Evolutionary conservation across 2,797 vertebrate species (phyloP).

Genomic region (Enteromius argenteus): DNA sequence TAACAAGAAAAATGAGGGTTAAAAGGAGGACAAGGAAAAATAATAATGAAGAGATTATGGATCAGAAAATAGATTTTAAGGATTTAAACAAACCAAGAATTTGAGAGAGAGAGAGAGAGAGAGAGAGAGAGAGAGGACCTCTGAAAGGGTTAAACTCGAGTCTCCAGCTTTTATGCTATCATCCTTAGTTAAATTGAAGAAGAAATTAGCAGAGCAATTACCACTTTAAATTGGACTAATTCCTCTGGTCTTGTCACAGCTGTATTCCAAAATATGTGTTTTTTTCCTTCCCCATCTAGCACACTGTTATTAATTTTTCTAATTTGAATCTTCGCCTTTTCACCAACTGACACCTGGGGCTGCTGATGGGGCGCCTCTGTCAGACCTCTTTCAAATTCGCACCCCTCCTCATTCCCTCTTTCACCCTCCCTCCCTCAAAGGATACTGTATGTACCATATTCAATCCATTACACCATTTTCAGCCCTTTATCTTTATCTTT

Average conservation of each 20-base stretch:
- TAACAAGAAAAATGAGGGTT: slow-evolving; percentile 9
- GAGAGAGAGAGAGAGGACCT: slow-evolving; percentile 48
- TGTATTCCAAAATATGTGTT: slow-evolving; percentile 74
- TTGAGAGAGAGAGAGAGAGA: slow-evolving; percentile 39
- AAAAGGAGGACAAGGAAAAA: slow-evolving; percentile 18
- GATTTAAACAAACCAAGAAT: slow-evolving; percentile 16
- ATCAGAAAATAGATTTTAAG: slow-evolving; percentile 35
- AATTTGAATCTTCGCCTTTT: slow-evolving; percentile 76
- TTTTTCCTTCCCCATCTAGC: slow-evolving; percentile 61
- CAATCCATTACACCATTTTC: slow-evolving; percentile 44
- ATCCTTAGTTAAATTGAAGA: slow-evolving; percentile 74
- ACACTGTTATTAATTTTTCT: slow-evolving; percentile 82
- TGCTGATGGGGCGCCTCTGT: slow-evolving; percentile 74
- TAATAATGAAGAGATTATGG: neutral
- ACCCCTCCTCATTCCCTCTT: slow-evolving; percentile 54
- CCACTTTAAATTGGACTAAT: slow-evolving; percentile 85
- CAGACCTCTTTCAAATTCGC: slow-evolving; percentile 74
- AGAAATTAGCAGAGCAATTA: slow-evolving; percentile 86
- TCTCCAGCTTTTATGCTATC: slow-evolving; percentile 78
- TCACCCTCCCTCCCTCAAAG: slow-evolving; percentile 45
- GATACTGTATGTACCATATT: slow-evolving; percentile 40
- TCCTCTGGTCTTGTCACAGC: slow-evolving; percentile 82
- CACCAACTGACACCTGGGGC: slow-evolving; percentile 79
- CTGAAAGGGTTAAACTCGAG: slow-evolving; percentile 76
- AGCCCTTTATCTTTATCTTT: slow-evolving; percentile 32